A percentile compares a stretch with the other conserved stretches of the same genome.
Conservation (phyloP, 2,113 vertebrate genomes). For the Siphamia tubifer region DNA sequence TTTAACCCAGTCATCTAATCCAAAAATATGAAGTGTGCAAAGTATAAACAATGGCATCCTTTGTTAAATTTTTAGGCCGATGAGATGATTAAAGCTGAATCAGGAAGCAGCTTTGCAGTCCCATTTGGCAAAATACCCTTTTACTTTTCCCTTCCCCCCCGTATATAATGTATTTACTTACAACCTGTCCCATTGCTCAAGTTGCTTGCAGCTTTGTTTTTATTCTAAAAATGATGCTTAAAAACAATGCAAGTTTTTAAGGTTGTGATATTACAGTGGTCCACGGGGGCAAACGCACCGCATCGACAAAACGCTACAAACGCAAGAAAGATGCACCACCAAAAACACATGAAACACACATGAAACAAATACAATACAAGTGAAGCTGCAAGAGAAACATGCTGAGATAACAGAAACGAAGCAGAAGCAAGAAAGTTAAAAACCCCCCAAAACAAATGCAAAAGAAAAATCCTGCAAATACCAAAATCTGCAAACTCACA, state of each 20-base stretch:
- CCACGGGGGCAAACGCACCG: too few species aligned
- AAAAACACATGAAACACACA: too few species aligned
- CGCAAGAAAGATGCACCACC: too few species aligned
- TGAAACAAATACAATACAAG: too few species aligned
- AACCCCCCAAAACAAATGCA: too few species aligned
- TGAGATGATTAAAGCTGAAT: background rate
- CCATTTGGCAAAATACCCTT: background rate
- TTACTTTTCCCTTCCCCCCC: conserved; percentile 3
- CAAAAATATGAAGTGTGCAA: background rate
- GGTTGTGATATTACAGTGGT: too few species aligned
- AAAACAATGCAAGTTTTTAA: background rate
- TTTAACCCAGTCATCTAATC: background rate
- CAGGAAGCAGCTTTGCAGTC: background rate
- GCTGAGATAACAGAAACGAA: too few species aligned
- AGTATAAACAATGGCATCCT: background rate
- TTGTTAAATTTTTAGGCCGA: background rate
- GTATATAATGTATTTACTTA: background rate
- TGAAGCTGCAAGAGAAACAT: too few species aligned
- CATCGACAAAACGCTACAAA: too few species aligned
- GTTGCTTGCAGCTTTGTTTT: background rate
- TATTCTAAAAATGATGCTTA: background rate
- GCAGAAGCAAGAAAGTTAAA: too few species aligned
- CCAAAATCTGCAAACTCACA: too few species aligned
- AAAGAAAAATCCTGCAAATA: too few species aligned
- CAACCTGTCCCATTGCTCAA: background rate